Evolutionary conservation across 2,113 vertebrate species (phyloP).

Genomic region (Sarotherodon lohbergeri): DNA sequence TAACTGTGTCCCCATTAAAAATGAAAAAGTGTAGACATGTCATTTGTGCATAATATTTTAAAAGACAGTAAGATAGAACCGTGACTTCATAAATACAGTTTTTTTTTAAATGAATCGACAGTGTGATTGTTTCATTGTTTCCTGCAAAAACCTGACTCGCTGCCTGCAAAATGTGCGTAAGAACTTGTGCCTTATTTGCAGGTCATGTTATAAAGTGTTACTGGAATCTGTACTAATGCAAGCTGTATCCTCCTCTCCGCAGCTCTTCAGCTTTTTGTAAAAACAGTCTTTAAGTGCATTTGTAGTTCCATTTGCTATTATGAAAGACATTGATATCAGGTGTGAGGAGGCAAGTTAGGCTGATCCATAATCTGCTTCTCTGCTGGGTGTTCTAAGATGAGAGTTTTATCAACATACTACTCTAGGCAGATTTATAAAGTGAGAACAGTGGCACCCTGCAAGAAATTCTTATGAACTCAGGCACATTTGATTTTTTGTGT

Average conservation of each 20-base stretch:
- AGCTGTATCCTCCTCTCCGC: background rate
- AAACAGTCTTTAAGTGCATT: fast-evolving
- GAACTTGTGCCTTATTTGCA: background rate
- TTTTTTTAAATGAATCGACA: background rate
- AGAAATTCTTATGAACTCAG: background rate
- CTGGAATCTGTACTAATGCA: background rate
- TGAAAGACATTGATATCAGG: background rate
- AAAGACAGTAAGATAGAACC: background rate
- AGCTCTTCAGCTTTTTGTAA: background rate
- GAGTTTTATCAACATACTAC: background rate
- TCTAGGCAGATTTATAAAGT: background rate
- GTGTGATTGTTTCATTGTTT: background rate
- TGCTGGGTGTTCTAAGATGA: background rate
- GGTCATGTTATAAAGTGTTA: background rate
- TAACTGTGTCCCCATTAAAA: background rate
- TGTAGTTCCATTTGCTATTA: background rate
- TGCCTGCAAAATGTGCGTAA: background rate
- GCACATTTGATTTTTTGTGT: background rate
- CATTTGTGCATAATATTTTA: background rate
- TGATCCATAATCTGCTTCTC: background rate
- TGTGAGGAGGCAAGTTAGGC: background rate
- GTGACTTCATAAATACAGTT: background rate
- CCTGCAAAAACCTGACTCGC: background rate
- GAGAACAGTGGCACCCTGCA: background rate
- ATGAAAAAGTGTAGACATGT: background rate